Conservation (phyloP, 2,888 invertebrate species). For the Tenthredo mesomela region DNA sequence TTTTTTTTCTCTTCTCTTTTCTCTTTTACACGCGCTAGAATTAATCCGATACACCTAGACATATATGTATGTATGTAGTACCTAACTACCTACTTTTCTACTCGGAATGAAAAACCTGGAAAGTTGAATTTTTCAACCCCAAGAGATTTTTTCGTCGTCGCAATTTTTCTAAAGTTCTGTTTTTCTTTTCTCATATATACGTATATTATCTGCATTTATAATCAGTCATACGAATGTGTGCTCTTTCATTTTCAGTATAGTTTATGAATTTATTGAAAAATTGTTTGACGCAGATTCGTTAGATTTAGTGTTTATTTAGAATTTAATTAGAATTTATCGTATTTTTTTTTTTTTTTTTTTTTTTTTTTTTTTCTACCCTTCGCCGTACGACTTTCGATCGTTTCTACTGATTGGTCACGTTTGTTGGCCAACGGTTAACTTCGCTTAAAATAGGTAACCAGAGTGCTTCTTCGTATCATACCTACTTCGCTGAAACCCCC, state of each 20-base stretch:
- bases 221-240: not conserved
- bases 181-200: not conserved
- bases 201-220: not conserved
- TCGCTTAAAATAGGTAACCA: not conserved
- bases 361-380: not conserved
- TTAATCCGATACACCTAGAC: not conserved
- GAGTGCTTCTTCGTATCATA: not conserved
- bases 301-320: not conserved
- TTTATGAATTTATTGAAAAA: not conserved
- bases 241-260: not conserved
- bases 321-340: too few species aligned
- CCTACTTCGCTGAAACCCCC: not conserved
- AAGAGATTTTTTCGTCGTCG: not conserved
- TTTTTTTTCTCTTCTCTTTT: not conserved
- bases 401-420: conserved; percentile 8
- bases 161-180: not conserved
- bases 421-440: conserved; percentile 23
- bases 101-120: not conserved
- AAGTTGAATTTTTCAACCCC: not conserved
- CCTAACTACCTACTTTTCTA: not conserved
- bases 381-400: not conserved
- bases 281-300: too few species aligned
- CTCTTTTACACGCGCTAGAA: not conserved
- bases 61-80: not conserved
- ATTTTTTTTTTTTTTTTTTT: too few species aligned